Base-by-base conservation (phyloP, 1,140 invertebrate genomes). In the Papilio polyxenes region DNA sequence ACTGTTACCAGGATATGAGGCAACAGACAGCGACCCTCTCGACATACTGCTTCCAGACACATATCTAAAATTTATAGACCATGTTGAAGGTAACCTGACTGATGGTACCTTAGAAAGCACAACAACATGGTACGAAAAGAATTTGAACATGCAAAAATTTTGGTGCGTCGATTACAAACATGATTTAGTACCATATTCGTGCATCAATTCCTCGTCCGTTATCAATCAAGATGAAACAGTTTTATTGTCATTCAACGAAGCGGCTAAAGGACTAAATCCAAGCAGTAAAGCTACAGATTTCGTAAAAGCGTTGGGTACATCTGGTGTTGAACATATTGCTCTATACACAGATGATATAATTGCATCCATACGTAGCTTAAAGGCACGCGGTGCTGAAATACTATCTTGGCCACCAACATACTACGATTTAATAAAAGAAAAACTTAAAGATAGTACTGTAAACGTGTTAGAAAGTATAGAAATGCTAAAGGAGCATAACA, bases 151-250 rank as follows among this genome's bases (percentile, higher is more conserved):
- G 94, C 99, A 99, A 92, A 94, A 99, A 88, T 99, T 99, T 92
- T 99, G 99, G 99, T 99, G 99, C 5, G 98, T 99, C 0, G 99
- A 99, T 91, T 99, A 99, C 91, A 97, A 95, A 8, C 98, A 99
- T 92, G 96, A 99, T 62, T 97, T 99, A 89, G 99, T 98, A 0
- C 97, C 99, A 88, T 99, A 97, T 94, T 99, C 99, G 3, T 97
- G 98, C 2, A 95, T 99, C 53, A 96, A 98, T 75, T 99, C 99
- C 0, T 98, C 99, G 84, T 99, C 99, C 0, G 97, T 99, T 94
- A 97, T 98, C 8, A 99, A 99, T 90, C 98, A 97, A 92, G 98
- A 99, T 86, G 99, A 99, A 94, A 99, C 98, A 1, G 97, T 99
- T 23, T 99, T 99, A 89, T 69, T 92, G 95, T 99, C 99, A 6